These are phyloP conservation scores for Sycobia sp. DNA, from an alignment of 1,140 invertebrate genomes.

Conservation along the genomic window DNA sequence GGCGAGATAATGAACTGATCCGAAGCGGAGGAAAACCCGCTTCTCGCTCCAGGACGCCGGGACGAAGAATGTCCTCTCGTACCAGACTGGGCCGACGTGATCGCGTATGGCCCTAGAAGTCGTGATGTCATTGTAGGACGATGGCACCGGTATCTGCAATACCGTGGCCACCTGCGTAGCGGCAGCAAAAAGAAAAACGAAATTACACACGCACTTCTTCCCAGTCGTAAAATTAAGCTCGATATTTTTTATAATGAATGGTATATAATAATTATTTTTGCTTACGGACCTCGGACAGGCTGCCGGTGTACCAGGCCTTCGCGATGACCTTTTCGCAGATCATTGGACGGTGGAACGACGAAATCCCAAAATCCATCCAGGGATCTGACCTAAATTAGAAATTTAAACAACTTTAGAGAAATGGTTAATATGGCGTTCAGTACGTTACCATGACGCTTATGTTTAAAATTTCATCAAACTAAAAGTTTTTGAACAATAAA, in stretches of 20 bases:
- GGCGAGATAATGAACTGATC: slow-evolving; percentile 86
- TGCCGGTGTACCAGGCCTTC: slow-evolving; percentile 71
- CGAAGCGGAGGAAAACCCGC: slow-evolving; percentile 83
- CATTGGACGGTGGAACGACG: slow-evolving; percentile 66
- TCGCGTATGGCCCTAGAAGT: slow-evolving; percentile 80
- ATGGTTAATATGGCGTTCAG: no score
- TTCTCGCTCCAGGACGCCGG: slow-evolving; percentile 74
- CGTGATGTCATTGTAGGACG: slow-evolving; percentile 96
- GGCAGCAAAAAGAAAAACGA: no score
- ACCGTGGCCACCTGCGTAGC: slow-evolving; percentile 64
- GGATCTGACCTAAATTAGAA: slow-evolving; percentile 55
- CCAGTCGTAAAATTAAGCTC: no score
- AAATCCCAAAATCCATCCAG: slow-evolving; percentile 94
- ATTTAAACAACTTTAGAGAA: no score
- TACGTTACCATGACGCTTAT: no score
- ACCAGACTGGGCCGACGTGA: slow-evolving; percentile 94
- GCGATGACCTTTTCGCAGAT: slow-evolving; percentile 74
- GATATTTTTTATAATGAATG: no score
- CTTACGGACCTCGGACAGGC: slow-evolving; percentile 63
- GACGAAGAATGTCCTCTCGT: slow-evolving; percentile 82
- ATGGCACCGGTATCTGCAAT: slow-evolving; percentile 91
- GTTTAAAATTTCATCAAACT: no score
- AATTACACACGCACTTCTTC: no score
- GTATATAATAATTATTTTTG: no score
- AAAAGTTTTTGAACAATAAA: no score